Evolutionary conservation across 2,113 vertebrate species (phyloP).

Genomic region (Lamprologus sp.): DNA sequence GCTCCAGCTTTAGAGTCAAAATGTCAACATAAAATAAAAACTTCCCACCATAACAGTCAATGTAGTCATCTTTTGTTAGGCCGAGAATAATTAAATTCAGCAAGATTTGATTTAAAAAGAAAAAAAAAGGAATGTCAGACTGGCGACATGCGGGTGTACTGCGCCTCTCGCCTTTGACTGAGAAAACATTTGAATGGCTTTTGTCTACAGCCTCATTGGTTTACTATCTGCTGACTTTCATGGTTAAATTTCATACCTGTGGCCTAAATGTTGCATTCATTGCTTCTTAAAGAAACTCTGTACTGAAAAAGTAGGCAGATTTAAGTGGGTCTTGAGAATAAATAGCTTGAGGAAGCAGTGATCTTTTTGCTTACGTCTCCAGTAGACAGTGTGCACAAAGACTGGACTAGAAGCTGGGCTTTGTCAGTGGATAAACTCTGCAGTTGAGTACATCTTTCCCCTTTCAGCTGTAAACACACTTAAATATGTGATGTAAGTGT

Average conservation of each 20-base stretch:
- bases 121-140: background rate
- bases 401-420: background rate
- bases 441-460: constrained; percentile 3
- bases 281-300: background rate
- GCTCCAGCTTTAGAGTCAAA: background rate
- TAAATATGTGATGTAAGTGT: constrained; percentile 30
- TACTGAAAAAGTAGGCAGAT: background rate
- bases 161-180: background rate
- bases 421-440: background rate
- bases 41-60: background rate
- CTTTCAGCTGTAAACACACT: constrained; percentile 40
- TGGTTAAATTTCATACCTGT: constrained; percentile 16
- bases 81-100: background rate
- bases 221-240: constrained; percentile 11
- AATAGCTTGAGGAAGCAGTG: background rate
- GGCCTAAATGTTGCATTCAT: constrained; percentile 10
- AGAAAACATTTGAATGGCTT: background rate
- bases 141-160: background rate
- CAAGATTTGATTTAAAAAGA: background rate
- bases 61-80: background rate
- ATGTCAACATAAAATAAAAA: background rate
- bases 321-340: background rate
- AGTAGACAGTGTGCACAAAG: background rate
- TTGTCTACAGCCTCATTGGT: background rate
- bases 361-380: constrained; percentile 7